A percentile compares a stretch with the other conserved stretches of the same genome.
Conservation (phyloP, 2,888 invertebrate genomes). For the Serrognathus titanus region DNA sequence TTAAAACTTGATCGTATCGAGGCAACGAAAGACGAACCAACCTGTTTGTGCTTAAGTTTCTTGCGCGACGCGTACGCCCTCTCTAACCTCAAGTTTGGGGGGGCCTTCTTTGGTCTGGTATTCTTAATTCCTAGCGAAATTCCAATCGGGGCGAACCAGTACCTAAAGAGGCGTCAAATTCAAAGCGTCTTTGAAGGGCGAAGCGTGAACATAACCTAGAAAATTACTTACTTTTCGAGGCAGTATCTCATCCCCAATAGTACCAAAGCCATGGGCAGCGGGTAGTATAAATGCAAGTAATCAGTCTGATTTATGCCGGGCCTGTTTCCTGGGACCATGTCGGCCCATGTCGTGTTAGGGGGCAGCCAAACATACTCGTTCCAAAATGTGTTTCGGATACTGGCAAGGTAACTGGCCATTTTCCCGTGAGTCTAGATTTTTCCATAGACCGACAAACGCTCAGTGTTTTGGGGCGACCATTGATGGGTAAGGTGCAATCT, state of each 20-base stretch:
- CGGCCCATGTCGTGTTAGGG: conserved; percentile 85
- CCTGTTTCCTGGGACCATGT: conserved; percentile 72
- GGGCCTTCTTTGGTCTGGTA: conserved; percentile 71
- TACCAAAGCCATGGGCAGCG: conserved; percentile 76
- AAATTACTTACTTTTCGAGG: conserved; percentile 75
- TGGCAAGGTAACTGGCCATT: conserved; percentile 51
- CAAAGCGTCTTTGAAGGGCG: neutral
- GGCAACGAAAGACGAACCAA: conserved; percentile 43
- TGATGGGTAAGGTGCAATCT: too few species aligned
- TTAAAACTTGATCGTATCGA: neutral
- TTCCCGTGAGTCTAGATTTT: neutral
- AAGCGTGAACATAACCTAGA: conserved; percentile 11
- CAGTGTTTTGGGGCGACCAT: too few species aligned
- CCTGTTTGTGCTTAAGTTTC: conserved; percentile 77
- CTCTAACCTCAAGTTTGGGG: conserved; percentile 71
- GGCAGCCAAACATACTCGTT: conserved; percentile 88
- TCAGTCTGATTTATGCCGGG: conserved; percentile 73
- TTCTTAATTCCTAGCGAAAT: conserved; percentile 77
- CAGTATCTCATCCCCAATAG: conserved; percentile 72
- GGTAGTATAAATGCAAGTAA: conserved; percentile 73
- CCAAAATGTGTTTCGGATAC: conserved; percentile 64
- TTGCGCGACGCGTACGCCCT: conserved; percentile 65
- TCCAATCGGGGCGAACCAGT: conserved; percentile 78
- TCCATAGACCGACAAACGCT: too few species aligned
- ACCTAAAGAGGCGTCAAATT: conserved; percentile 57